Percentiles rank a stretch among this genome's conserved stretches.
Conservation (phyloP, 2,113 vertebrate genomes). For the Pitta sordida region DNA sequence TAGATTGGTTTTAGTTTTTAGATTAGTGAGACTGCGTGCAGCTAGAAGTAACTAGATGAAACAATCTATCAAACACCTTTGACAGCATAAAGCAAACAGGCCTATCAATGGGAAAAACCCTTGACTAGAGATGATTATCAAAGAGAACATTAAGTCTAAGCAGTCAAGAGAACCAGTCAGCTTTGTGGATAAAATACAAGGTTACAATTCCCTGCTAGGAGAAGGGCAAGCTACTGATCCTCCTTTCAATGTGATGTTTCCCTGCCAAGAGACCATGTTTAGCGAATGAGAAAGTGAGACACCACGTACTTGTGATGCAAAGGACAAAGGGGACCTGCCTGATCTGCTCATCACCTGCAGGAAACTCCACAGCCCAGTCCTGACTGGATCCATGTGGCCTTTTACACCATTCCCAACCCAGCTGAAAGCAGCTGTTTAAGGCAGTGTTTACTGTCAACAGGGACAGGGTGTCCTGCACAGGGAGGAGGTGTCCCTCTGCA, state of each 20-base stretch:
- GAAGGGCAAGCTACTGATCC: not conserved
- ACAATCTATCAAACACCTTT: not conserved
- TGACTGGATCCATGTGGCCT: not conserved
- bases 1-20: too few species aligned
- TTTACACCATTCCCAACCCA: not conserved
- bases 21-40: not conserved
- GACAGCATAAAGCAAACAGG: not conserved
- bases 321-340: conserved; percentile 11
- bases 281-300: conserved; percentile 41
- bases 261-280: conserved; percentile 45
- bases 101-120: not conserved
- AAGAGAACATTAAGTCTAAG: not conserved
- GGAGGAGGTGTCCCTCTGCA: not conserved
- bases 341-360: not conserved
- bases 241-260: conserved; percentile 8
- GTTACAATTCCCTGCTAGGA: not conserved
- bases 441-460: conserved; percentile 65
- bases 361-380: not conserved
- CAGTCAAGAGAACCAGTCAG: not conserved
- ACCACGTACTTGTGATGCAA: not conserved
- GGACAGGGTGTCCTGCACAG: not conserved
- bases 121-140: not conserved
- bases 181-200: not conserved
- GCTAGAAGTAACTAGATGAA: not conserved
- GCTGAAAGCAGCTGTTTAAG: conserved; percentile 10